Evolutionary conservation across 2,797 vertebrate genomes (phyloP).

Genomic region (Myotis planiceps): DNA sequence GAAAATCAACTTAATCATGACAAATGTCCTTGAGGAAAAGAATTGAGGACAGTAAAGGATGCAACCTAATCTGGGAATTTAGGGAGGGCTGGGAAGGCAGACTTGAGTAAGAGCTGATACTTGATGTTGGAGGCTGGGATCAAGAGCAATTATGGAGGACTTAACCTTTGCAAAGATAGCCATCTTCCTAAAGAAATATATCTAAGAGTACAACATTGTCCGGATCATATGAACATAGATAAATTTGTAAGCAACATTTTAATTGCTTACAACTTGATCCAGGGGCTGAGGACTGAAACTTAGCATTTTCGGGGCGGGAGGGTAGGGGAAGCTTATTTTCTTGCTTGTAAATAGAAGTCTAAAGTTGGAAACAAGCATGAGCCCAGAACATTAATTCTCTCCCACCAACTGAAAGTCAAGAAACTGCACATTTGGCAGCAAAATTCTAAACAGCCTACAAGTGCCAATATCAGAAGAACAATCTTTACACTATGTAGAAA

Average conservation of each 20-base stretch:
- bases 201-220: constrained; percentile 59
- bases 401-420: constrained; percentile 59
- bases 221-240: constrained; percentile 18
- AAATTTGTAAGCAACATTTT: constrained; percentile 40
- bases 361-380: constrained; percentile 68
- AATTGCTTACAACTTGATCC: constrained; percentile 59
- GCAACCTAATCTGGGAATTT: not conserved
- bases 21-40: not conserved
- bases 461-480: constrained; percentile 77
- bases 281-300: not conserved
- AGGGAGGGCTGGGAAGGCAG: not conserved
- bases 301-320: constrained; percentile 13
- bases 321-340: constrained; percentile 34
- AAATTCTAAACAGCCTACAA: constrained; percentile 72
- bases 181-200: constrained; percentile 32
- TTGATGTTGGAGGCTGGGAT: constrained; percentile 1
- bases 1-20: not conserved
- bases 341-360: constrained; percentile 60
- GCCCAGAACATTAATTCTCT: constrained; percentile 76
- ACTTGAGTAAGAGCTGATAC: not conserved
- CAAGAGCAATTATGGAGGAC: not conserved
- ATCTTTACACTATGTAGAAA: constrained; percentile 79
- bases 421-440: constrained; percentile 77
- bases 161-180: constrained; percentile 27
- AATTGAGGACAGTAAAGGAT: not conserved